Evolutionary conservation across 2,888 invertebrate genomes (phyloP).

Genomic region (Gryllus longicercus): DNA sequence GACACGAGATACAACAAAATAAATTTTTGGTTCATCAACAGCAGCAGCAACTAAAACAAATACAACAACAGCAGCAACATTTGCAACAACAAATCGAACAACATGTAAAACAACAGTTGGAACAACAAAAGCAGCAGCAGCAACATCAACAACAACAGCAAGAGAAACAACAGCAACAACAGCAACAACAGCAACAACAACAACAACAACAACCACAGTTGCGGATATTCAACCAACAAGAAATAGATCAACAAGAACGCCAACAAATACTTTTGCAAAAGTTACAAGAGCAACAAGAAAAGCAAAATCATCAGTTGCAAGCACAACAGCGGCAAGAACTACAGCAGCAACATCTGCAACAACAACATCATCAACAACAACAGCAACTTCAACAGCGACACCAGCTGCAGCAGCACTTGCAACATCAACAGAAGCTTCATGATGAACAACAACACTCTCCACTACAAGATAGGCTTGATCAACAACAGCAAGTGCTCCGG

Average conservation of each 20-base stretch:
- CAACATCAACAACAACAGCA: constrained; percentile 19
- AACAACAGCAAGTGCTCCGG: no score
- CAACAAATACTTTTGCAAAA: no score
- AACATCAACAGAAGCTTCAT: neutral
- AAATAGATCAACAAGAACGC: no score
- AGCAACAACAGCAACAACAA: neutral
- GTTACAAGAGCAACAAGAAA: neutral
- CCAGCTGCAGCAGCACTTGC: neutral
- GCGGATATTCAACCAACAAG: no score
- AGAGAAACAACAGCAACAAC: neutral
- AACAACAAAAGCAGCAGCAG: constrained; percentile 22
- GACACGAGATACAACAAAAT: constrained; percentile 19
- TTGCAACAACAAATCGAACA: neutral
- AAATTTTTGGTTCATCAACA: constrained; percentile 21
- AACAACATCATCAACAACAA: no score
- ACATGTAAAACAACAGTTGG: constrained; percentile 21
- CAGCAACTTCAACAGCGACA: neutral
- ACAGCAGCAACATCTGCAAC: neutral
- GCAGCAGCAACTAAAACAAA: neutral
- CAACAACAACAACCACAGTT: neutral
- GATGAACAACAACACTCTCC: neutral
- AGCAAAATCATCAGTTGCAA: neutral
- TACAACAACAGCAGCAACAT: neutral
- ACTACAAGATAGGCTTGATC: no score
- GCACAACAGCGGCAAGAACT: neutral